A percentile compares a stretch with the other conserved stretches of the same genome.
These are phyloP conservation scores for Drosophila kepulauana DNA, from an alignment of 1,140 invertebrate species.

Conservation along the genomic window DNA sequence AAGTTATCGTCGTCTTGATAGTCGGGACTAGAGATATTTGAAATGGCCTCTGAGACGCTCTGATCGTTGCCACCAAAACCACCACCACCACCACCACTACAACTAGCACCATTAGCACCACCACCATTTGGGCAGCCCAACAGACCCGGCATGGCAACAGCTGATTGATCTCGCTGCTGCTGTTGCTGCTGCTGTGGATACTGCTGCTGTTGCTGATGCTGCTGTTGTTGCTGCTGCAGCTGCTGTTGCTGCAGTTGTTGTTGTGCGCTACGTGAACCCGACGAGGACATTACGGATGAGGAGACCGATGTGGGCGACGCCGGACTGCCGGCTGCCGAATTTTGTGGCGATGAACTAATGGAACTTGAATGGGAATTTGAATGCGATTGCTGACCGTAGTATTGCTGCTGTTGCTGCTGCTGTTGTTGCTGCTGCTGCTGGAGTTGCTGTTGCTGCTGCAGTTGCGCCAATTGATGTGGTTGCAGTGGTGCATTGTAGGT, in stretches of 20 bases:
- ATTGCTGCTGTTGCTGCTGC: constrained; percentile 71
- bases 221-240: constrained; percentile 49
- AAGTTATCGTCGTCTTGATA: constrained; percentile 90
- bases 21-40: constrained; percentile 94
- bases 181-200: constrained; percentile 41
- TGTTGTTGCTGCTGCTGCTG: constrained; percentile 80
- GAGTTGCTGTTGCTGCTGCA: constrained; percentile 69
- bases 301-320: constrained; percentile 94
- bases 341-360: constrained; percentile 84
- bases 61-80: constrained; percentile 86
- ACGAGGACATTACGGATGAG: constrained; percentile 93
- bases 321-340: constrained; percentile 87
- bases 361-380: constrained; percentile 86
- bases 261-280: constrained; percentile 86
- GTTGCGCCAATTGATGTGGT: constrained; percentile 84
- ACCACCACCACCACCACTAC: constrained; percentile 49
- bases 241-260: constrained; percentile 41
- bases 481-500: constrained; percentile 94
- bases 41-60: constrained; percentile 92
- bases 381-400: constrained; percentile 82
- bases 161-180: constrained; percentile 46
- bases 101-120: constrained; percentile 37
- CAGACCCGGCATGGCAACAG: constrained; percentile 67
- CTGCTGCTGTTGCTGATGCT: constrained; percentile 54
- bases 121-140: constrained; percentile 61